Conservation (phyloP, 2,888 invertebrate genomes). For the Eilema caniola region DNA sequence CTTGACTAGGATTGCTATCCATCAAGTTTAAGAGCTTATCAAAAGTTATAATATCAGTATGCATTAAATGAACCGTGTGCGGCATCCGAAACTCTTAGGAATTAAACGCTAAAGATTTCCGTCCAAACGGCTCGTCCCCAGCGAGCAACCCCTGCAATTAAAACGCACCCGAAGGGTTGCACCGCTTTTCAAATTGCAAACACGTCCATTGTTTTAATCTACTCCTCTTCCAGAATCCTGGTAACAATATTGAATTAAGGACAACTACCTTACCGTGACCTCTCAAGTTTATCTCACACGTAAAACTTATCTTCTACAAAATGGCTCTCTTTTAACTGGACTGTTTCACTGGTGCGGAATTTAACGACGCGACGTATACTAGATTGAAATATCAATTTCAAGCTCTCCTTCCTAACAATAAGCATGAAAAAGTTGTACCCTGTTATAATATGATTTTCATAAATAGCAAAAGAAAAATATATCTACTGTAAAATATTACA, state of each 20-base stretch:
- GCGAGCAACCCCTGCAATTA: conserved; percentile 79
- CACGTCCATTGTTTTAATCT: conserved; percentile 86
- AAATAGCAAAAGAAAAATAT: not conserved
- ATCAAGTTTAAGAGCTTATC: conserved; percentile 39
- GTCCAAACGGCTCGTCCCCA: conserved; percentile 56
- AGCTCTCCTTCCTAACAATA: conserved; percentile 54
- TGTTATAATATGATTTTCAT: not conserved
- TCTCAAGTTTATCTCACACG: conserved; percentile 30
- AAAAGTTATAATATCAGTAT: conserved; percentile 65
- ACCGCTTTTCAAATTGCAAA: conserved; percentile 80
- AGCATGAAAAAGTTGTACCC: conserved; percentile 22
- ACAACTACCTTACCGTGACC: conserved; percentile 61
- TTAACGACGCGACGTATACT: conserved; percentile 62
- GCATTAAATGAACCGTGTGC: conserved; percentile 66
- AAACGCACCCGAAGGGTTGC: conserved; percentile 85
- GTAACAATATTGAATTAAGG: conserved; percentile 72
- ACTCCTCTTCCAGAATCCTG: conserved; percentile 72
- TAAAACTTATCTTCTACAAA: conserved; percentile 31
- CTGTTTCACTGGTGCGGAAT: conserved; percentile 58
- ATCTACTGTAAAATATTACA: not conserved
- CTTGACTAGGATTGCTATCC: conserved; percentile 30
- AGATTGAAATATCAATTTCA: conserved; percentile 81
- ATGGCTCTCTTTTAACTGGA: conserved; percentile 60
- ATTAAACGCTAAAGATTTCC: conserved; percentile 71
- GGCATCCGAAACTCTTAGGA: conserved; percentile 62